phyloP scores from a whole-genome alignment of 2,113 vertebrate genomes.

The Oplegnathus fasciatus region DNA sequence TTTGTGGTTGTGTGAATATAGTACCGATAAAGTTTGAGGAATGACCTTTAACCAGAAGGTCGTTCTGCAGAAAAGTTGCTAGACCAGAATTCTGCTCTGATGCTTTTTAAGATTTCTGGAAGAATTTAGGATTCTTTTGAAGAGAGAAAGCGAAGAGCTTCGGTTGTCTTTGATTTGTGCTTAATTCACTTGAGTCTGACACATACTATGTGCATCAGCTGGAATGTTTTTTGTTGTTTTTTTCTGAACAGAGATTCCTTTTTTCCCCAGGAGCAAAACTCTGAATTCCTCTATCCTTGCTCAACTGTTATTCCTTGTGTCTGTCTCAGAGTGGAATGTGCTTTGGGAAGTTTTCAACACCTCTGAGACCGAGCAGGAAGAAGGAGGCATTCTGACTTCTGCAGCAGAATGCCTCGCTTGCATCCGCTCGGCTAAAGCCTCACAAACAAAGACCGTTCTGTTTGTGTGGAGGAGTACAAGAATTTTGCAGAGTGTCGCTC shows the following conservation, averaged over 20 bases:
- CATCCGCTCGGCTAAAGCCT: slow-evolving; percentile 71
- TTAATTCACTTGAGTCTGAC: slow-evolving; percentile 16
- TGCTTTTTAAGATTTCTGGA: background rate
- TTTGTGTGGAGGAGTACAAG: slow-evolving; percentile 55
- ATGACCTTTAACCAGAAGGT: slow-evolving; percentile 54
- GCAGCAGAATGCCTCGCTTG: slow-evolving; percentile 64
- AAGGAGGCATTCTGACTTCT: slow-evolving; percentile 61
- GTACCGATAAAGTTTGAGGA: slow-evolving; percentile 60
- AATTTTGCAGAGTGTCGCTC: slow-evolving; percentile 40
- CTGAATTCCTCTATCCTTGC: slow-evolving; percentile 53
- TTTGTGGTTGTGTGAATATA: slow-evolving; percentile 56
- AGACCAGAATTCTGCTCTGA: background rate
- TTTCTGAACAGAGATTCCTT: slow-evolving; percentile 2
- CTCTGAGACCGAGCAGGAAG: slow-evolving; percentile 81
- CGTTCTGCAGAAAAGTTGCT: background rate
- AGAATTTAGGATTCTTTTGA: background rate
- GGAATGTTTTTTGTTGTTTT: slow-evolving; percentile 1
- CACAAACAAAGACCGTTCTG: slow-evolving; percentile 76
- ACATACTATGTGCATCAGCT: slow-evolving; percentile 6
- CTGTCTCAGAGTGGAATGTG: slow-evolving; percentile 73
- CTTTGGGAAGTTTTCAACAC: slow-evolving; percentile 79
- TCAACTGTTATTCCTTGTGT: slow-evolving; percentile 70
- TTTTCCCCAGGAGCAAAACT: slow-evolving; percentile 37
- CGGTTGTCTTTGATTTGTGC: slow-evolving; percentile 11
- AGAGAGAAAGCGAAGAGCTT: background rate